Conservation (phyloP, 2,113 vertebrate genomes). For the Onychorhynchus coronatus region DNA sequence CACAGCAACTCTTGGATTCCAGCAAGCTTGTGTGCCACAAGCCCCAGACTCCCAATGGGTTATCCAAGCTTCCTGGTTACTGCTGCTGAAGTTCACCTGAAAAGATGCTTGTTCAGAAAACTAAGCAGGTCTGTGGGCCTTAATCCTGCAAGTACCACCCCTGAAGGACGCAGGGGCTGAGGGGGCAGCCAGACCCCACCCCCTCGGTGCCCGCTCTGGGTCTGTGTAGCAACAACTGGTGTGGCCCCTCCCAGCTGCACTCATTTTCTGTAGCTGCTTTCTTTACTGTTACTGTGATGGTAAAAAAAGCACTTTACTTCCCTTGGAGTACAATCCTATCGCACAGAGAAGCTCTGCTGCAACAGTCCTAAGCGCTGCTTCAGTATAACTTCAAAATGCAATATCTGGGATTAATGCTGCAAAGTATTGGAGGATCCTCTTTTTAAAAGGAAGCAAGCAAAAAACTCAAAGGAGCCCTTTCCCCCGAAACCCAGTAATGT, state of each 20-base stretch:
- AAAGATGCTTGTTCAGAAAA: neutral
- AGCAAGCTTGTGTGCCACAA: rapidly evolving
- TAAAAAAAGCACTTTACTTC: neutral
- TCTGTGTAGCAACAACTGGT: neutral
- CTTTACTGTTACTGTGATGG: neutral
- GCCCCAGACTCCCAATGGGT: rapidly evolving
- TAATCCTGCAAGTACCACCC: rapidly evolving
- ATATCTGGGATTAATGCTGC: neutral
- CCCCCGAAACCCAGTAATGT: neutral
- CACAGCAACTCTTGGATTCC: neutral
- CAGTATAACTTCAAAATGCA: neutral
- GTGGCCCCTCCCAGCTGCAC: neutral
- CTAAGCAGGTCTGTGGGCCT: neutral
- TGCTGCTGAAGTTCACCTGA: neutral
- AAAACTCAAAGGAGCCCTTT: neutral
- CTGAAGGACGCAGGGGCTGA: neutral
- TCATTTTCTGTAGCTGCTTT: neutral
- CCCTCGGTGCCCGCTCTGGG: neutral
- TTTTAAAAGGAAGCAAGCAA: neutral
- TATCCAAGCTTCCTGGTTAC: neutral
- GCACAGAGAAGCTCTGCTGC: neutral
- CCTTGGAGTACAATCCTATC: neutral
- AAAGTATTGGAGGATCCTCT: neutral
- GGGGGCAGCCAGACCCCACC: neutral
- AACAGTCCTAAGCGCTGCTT: neutral